Conservation (phyloP, 92 coral and sea anemone genomes). For the Porites lobata region DNA sequence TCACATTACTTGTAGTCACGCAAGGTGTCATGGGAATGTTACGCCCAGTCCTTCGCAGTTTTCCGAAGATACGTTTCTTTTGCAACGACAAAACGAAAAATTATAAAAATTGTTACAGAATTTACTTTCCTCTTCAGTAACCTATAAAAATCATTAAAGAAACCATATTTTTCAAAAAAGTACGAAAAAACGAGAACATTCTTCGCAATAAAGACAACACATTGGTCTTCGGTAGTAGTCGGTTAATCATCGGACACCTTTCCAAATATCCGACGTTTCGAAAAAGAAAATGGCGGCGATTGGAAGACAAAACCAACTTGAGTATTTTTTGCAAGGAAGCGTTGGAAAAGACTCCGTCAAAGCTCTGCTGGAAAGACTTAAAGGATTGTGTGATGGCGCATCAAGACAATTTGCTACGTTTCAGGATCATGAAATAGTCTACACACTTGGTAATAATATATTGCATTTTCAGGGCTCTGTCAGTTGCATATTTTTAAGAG, state of each 20-base stretch:
- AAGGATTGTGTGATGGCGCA: slow-evolving; percentile 95
- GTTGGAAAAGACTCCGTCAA: slow-evolving; percentile 80
- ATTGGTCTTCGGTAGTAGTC: not conserved
- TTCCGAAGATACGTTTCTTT: slow-evolving; percentile 26
- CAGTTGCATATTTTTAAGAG: no score
- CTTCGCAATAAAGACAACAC: no score
- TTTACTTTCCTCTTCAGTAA: not conserved
- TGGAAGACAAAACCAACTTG: slow-evolving; percentile 91
- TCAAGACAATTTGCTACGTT: slow-evolving; percentile 79
- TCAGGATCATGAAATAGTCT: slow-evolving; percentile 92
- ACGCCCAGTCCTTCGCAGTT: slow-evolving; percentile 45
- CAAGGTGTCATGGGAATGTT: slow-evolving; percentile 83
- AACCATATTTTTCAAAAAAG: not conserved
- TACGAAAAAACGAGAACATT: no score
- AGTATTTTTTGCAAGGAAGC: slow-evolving; percentile 94
- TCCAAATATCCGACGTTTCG: not conserved
- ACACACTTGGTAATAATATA: slow-evolving; percentile 30
- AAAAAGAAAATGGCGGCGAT: slow-evolving; percentile 76
- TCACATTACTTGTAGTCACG: slow-evolving; percentile 79
- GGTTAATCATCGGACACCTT: slow-evolving; percentile 14
- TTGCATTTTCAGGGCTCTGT: not conserved
- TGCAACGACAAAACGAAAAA: not conserved
- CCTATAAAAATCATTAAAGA: not conserved
- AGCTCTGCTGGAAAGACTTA: slow-evolving; percentile 84
- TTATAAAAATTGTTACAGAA: not conserved